These are phyloP conservation scores for Brachypodius melanocephalos DNA, from an alignment of 2,113 vertebrate genomes.

Conservation along the genomic window DNA sequence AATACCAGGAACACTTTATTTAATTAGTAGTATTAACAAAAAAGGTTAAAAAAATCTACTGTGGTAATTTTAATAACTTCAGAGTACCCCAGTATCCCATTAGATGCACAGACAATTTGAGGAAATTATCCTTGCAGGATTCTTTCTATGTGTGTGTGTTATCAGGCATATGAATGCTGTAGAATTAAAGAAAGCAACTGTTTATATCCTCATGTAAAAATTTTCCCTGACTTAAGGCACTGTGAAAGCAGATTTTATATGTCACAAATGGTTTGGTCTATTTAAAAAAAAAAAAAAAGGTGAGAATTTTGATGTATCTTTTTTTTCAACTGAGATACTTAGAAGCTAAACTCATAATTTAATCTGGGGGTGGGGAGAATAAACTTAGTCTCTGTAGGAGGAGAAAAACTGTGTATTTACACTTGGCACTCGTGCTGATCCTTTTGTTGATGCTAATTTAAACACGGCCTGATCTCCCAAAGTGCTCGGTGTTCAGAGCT, in stretches of 20 bases:
- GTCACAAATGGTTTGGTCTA: background rate
- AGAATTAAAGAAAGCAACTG: background rate
- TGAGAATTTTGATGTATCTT: background rate
- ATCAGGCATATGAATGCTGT: background rate
- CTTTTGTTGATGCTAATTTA: conserved; percentile 16
- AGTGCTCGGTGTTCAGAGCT: background rate
- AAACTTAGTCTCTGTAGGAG: background rate
- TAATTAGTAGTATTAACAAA: background rate
- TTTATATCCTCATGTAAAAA: background rate
- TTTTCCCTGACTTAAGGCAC: background rate
- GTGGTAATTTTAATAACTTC: background rate
- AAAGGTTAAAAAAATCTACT: background rate
- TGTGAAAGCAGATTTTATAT: background rate
- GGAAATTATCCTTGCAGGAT: background rate
- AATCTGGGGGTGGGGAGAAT: background rate
- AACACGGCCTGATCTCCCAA: background rate
- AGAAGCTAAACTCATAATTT: background rate
- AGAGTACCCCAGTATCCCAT: background rate
- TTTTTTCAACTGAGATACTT: background rate
- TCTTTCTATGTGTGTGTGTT: background rate
- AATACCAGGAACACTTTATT: background rate
- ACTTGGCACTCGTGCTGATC: background rate
- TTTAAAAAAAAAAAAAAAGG: background rate
- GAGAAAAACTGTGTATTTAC: background rate
- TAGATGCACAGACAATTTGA: background rate